phyloP scores from a whole-genome alignment of 2,888 invertebrate genomes.

The Drosophila mimetica region DNA sequence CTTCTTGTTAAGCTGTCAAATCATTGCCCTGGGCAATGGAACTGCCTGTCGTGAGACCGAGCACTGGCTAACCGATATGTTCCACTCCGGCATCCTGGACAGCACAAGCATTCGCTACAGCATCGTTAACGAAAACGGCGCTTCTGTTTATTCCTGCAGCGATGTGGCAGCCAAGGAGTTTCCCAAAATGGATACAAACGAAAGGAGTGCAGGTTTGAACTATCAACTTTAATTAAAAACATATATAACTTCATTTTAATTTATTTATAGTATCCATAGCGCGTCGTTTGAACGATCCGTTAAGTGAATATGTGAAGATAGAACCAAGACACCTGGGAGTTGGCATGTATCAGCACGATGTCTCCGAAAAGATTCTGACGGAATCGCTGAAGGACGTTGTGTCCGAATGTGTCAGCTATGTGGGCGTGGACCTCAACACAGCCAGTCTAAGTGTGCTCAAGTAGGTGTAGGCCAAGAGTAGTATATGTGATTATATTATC shows the following conservation, averaged over 20 bases:
- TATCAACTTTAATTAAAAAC: constrained; percentile 58
- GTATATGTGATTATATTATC: neutral
- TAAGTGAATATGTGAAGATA: constrained; percentile 96
- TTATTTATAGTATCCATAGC: constrained; percentile 89
- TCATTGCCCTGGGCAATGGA: constrained; percentile 96
- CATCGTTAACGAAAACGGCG: constrained; percentile 95
- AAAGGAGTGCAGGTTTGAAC: constrained; percentile 89
- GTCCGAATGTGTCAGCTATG: constrained; percentile 95
- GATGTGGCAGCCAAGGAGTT: constrained; percentile 94
- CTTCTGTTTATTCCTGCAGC: constrained; percentile 96
- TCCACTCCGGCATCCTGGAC: constrained; percentile 86
- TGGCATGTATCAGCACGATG: constrained; percentile 98
- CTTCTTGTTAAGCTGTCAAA: constrained; percentile 86
- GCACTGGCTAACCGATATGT: constrained; percentile 88
- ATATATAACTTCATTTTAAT: neutral
- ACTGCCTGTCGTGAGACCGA: constrained; percentile 96
- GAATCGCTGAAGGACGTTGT: constrained; percentile 92
- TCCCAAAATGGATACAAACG: constrained; percentile 92
- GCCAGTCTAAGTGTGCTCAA: constrained; percentile 92
- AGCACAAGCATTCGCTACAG: constrained; percentile 87
- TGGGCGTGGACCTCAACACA: constrained; percentile 96
- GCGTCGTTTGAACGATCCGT: constrained; percentile 94
- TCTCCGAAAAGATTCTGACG: constrained; percentile 90
- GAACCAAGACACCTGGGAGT: constrained; percentile 96
- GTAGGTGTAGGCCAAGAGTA: constrained; percentile 86